Evolutionary conservation across 2,113 vertebrate genomes (phyloP).

Genomic region (Macquaria australasica): DNA sequence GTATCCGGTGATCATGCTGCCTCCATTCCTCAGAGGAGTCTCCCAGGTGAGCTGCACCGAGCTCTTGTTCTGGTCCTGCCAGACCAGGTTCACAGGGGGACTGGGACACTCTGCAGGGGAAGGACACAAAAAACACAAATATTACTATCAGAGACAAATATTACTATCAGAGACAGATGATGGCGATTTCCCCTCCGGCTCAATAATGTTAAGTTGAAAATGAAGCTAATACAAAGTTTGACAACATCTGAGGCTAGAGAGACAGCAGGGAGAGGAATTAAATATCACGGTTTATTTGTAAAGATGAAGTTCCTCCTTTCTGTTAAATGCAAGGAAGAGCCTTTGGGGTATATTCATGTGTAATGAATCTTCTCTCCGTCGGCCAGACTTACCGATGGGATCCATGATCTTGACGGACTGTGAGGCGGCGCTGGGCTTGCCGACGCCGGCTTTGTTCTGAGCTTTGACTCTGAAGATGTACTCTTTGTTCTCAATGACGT

Average conservation of each 20-base stretch:
- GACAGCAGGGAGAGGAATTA: too few relatives aligned
- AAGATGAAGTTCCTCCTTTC: too few relatives aligned
- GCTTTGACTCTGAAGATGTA: constrained; percentile 98
- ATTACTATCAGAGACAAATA: background rate
- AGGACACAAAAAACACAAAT: background rate
- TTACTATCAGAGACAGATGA: background rate
- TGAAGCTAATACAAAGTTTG: background rate
- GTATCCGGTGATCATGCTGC: constrained; percentile 93
- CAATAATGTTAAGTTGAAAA: background rate
- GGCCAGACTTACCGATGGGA: constrained; percentile 89
- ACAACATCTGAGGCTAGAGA: too few relatives aligned
- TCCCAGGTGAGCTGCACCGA: constrained; percentile 96
- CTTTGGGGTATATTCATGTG: background rate
- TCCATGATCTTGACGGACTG: constrained; percentile 95
- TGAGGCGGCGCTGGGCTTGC: constrained; percentile 95
- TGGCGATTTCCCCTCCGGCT: too few relatives aligned
- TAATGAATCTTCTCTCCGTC: background rate
- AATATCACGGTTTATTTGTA: too few relatives aligned
- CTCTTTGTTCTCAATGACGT: constrained; percentile 98
- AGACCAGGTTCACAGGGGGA: constrained; percentile 91
- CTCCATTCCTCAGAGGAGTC: constrained; percentile 92
- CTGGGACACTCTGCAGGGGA: constrained; percentile 90
- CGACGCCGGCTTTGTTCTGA: constrained; percentile 94
- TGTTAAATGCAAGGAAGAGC: background rate
- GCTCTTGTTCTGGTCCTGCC: constrained; percentile 92